These are phyloP conservation scores for Eupithecia centaureata DNA, from an alignment of 2,888 invertebrate species.

Conservation along the genomic window DNA sequence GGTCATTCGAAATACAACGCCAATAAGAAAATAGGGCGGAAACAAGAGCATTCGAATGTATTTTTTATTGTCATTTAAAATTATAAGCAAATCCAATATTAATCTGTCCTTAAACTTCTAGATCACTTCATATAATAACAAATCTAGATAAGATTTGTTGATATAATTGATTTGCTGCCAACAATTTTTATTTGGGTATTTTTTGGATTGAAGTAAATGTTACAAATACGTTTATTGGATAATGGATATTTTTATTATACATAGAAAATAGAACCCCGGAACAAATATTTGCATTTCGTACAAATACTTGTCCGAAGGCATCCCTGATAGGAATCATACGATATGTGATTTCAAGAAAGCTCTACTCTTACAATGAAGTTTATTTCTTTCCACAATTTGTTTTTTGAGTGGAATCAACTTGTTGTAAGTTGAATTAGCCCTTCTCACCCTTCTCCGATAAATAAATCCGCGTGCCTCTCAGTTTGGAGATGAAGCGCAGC, in stretches of 20 bases:
- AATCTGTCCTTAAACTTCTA: not conserved
- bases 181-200: too few species aligned
- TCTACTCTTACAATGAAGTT: not conserved
- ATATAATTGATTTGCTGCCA: too few species aligned
- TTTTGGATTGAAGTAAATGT: too few species aligned
- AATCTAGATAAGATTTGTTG: too few species aligned
- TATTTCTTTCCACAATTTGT: not conserved
- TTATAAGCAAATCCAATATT: not conserved
- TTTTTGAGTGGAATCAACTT: conserved; percentile 7
- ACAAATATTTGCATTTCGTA: too few species aligned
- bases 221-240: too few species aligned
- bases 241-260: too few species aligned
- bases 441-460: conserved; percentile 29
- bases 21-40: not conserved
- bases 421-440: conserved; percentile 2
- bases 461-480: conserved; percentile 44
- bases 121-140: not conserved
- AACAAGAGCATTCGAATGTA: not conserved
- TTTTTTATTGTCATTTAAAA: not conserved
- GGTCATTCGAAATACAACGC: not conserved
- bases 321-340: too few species aligned
- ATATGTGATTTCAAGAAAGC: not conserved
- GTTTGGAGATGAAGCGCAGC: conserved; percentile 55
- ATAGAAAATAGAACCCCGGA: too few species aligned
- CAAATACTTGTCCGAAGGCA: too few species aligned